phyloP scores from a whole-genome alignment of 2,888 invertebrate genomes.

The Lasioglossum malachurum region DNA sequence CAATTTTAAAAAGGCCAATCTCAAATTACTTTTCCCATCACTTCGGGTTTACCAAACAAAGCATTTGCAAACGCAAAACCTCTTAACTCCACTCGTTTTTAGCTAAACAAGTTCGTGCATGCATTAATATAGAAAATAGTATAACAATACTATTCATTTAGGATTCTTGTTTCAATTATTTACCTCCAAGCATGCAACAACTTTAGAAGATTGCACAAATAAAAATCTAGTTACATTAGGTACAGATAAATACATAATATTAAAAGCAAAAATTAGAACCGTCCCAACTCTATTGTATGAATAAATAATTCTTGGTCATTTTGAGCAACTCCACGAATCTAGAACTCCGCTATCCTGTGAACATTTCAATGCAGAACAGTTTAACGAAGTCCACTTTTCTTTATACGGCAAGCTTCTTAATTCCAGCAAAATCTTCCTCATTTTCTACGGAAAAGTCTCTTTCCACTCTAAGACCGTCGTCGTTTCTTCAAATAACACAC shows the following conservation, averaged over 20 bases:
- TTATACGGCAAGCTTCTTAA: not conserved
- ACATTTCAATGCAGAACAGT: not conserved
- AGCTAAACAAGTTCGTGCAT: too few species aligned
- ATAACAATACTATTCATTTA: too few species aligned
- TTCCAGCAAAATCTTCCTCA: not conserved
- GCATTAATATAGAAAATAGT: too few species aligned
- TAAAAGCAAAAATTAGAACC: not conserved
- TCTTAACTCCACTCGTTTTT: not conserved
- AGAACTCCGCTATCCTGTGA: not conserved
- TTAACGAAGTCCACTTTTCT: not conserved
- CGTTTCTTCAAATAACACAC: slow-evolving; percentile 25
- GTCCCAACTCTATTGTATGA: not conserved
- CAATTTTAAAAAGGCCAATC: not conserved
- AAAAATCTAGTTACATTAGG: not conserved
- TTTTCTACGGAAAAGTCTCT: not conserved
- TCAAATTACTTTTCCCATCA: not conserved
- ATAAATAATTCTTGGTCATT: not conserved
- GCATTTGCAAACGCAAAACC: not conserved
- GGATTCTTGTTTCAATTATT: too few species aligned
- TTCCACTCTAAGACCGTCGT: not conserved
- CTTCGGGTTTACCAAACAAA: not conserved
- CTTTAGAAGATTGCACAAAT: too few species aligned
- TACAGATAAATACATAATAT: not conserved
- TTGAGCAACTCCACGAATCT: not conserved
- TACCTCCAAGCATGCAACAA: too few species aligned